Percentiles rank a stretch among this genome's conserved stretches.
phyloP scores from a whole-genome alignment of 2,113 vertebrate species.

The Speoplatyrhinus poulsoni region DNA sequence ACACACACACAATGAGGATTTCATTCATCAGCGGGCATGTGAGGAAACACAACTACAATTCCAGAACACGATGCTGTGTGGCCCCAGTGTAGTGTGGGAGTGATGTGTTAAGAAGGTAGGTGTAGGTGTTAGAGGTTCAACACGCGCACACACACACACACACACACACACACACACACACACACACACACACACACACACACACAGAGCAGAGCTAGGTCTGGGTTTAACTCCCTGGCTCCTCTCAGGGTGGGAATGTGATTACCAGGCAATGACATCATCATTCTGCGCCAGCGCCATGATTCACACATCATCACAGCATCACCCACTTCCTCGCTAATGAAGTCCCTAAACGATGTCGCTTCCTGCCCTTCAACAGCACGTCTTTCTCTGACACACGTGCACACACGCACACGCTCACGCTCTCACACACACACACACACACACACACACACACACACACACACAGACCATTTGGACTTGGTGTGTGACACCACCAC shows the following conservation, averaged over 20 bases:
- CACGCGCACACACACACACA: slow-evolving; percentile 8
- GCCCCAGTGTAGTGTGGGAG: slow-evolving; percentile 4
- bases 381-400: slow-evolving; percentile 23
- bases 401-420: slow-evolving; percentile 24
- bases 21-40: slow-evolving; percentile 50
- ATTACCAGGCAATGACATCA: slow-evolving; percentile 78
- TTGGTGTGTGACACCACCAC: slow-evolving; percentile 8
- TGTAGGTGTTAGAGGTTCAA: slow-evolving; percentile 43
- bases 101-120: slow-evolving; percentile 15
- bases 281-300: slow-evolving; percentile 68
- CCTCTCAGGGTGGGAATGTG: slow-evolving; percentile 73
- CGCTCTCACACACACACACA: not conserved
- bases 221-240: slow-evolving; percentile 64
- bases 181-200: slow-evolving; percentile 3
- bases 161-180: no score
- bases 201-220: slow-evolving; percentile 9
- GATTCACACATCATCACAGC: slow-evolving; percentile 81
- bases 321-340: slow-evolving; percentile 79
- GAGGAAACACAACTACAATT: slow-evolving; percentile 23
- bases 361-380: slow-evolving; percentile 46
- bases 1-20: slow-evolving; percentile 22
- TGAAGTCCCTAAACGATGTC: slow-evolving; percentile 74
- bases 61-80: slow-evolving; percentile 13
- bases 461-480: slow-evolving; percentile 1
- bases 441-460: slow-evolving; percentile 18